Evolutionary conservation across 2,888 invertebrate genomes (phyloP).

Genomic region (Salpingus planirostris): DNA sequence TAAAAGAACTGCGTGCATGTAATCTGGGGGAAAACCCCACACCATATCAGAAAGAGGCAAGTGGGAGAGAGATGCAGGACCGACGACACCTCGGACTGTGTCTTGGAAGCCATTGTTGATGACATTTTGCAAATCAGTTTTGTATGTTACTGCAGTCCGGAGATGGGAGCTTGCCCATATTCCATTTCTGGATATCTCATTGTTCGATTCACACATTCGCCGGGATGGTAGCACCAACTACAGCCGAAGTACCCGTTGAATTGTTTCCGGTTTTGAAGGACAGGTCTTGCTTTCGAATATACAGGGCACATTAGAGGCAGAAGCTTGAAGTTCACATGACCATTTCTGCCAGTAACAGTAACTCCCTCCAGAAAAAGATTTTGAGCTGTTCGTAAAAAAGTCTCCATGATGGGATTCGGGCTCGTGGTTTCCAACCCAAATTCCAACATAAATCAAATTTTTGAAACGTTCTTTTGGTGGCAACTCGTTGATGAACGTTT

Average conservation of each 20-base stretch:
- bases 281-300: conserved; percentile 1
- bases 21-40: conserved; percentile 1
- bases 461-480: conserved; percentile 1
- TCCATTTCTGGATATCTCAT: not conserved
- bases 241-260: conserved; percentile 1
- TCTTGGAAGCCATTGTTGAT: not conserved
- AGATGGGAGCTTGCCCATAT: not conserved
- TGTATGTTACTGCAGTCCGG: not conserved
- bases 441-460: not conserved
- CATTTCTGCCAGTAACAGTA: not conserved
- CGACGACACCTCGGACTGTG: not conserved
- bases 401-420: not conserved
- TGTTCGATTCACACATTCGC: not conserved
- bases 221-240: not conserved
- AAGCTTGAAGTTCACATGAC: not conserved
- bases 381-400: not conserved
- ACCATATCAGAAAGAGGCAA: not conserved
- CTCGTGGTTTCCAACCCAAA: conserved; percentile 1
- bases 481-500: not conserved
- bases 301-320: not conserved
- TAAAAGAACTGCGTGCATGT: not conserved
- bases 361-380: not conserved
- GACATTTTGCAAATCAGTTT: not conserved
- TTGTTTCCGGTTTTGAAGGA: conserved; percentile 1
- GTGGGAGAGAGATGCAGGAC: not conserved